Base-by-base conservation (phyloP, 1,140 invertebrate genomes). In the Ostrea edulis region DNA sequence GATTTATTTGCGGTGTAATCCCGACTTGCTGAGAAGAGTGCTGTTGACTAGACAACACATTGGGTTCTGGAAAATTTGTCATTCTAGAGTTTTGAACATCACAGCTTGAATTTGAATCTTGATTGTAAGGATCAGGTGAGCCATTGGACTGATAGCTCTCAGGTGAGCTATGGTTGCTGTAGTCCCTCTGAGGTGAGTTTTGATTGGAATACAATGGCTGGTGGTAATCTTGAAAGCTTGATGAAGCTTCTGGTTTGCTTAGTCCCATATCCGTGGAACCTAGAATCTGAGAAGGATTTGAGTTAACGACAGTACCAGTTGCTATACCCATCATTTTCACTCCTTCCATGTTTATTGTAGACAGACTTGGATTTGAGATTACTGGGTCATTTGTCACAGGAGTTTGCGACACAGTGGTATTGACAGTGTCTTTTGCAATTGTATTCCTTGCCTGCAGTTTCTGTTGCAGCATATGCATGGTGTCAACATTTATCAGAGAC, bases 121-220 rank as follows among this genome's bases (percentile, higher is more conserved):
- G 83, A 22, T 65, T 58, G 14, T 77, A 86, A 53, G 84, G 82
- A 22, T 88, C 86, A 86, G 89, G 87, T 12, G 89, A 90, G 7
- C 77, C 88, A 22, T 90, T 86, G 14, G 84, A 88, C 9, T 85
- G 85, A 54, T 90, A 86, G 58, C 77, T 86, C 58, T 90, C 85
- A 25, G 88, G 88, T 20, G 88, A 89, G 11, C 88, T 87, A 81
- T 89, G 84, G 71, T 89, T 89, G 62, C 88, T 89, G 51, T 89
- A 89, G 29, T 89, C 88, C 35, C 84, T 89, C 7, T 86, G 55
- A 82, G 89, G 89, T 29, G 89, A 88, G 52, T 81, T 83, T 25
- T 90, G 84, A 22, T 51, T 71, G 8, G 89, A 86, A 58, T 52
- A 86, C 22, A 86, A 55, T 7, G 82, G 55, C 77, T 65, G 71